Base-by-base conservation (phyloP, 2,113 vertebrate species). In the Entomyzon cyanotis region DNA sequence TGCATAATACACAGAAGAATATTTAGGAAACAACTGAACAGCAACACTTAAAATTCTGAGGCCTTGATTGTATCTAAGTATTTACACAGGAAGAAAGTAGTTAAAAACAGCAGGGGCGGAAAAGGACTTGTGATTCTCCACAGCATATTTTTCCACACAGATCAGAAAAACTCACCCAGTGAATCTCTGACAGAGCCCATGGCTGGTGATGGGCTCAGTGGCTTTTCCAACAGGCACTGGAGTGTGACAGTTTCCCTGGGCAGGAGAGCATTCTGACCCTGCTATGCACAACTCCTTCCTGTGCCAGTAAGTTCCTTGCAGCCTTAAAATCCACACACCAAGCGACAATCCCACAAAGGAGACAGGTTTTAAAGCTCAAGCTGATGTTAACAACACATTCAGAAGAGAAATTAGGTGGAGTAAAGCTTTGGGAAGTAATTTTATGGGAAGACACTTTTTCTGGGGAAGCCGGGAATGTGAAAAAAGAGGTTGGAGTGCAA, bases 1-100 rank as follows among this genome's bases (percentile, higher is more conserved):
- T 58, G 30, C 30, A 11, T 0, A 52, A 76, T 10, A 56, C 18
- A 35, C 0, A 0, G 2, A 49, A 22, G 27, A 41, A 7, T n/a
- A 50, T 58, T 65, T 55, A 47, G 1, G 4, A 68, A 88, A 81
- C 39, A 67, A 63, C 1, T 12, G 2, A 58, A 81, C 15, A 81
- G 37, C 63, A 31, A n/a, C 42, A 58, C 41, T 52, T 24, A n/a
- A 0, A 71, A 41, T 50, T 42, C 68, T 59, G 17, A 53, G 33
- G 69, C 17, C 52, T 56, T 41, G 23, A 37, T 9, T 11, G 1
- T 21, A 55, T 35, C 33, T 4, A 70, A 33, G 28, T n/a, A 41
- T 37, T 75, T 62, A 37, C 17, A 58, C 11, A n/a, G 33, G 52
- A 90, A 70, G 22, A 50, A 88, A 52, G 15, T 2, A 56, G 52